Evolutionary conservation across 2,113 vertebrate species (phyloP), one percentile per base, ranked within the genome.

Genomic region (Proterorhinus semilunaris): DNA sequence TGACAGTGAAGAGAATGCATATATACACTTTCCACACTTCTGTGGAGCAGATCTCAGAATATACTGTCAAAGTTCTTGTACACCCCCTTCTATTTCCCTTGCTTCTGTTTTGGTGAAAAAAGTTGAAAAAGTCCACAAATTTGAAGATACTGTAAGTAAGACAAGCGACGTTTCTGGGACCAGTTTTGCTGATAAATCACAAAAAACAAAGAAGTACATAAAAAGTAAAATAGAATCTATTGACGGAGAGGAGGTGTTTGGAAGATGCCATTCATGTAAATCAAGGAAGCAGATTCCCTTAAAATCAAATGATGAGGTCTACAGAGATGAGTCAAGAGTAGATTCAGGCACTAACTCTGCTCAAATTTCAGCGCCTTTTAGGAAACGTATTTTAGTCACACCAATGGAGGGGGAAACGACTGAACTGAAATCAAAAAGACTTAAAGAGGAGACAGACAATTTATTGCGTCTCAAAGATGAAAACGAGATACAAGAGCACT

Each of bases 1-100:
- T 15, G 98, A 99, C 84, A 92, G 92, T 70, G 90, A 93, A 74
- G 96, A 98, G 74, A 96, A 98, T 70, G 94, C 95, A 0, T 99
- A 98, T 65, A 95, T 99, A 83, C 98, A 99, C 88, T 99, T 99
- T 72, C 98, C 98, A 36, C 98, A 99, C 83, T 99, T 99, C 82
- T 99, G 98, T 78, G 98, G 98, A 47, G 96, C 97, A 17, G 98
- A 99, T 83, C 88, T 99, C 81, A 91, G 96, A 53, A 96, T 99
- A 88, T 99, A 99, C 83, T 93, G 95, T 83, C 98, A 99, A 86
- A 96, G 92, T 77, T 95, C 96, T 58, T 94, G 96, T 80, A 83
- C 79, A 51, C 94, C 95, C 48, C 94, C 95, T 21, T 89, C 93
- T 54, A 95, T 94, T 79, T 96, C 96, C 27, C 69, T 93, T 74